Evolutionary conservation across 2,797 vertebrate genomes (phyloP), one percentile per base, ranked within the genome.

Genomic region (Huso huso): DNA sequence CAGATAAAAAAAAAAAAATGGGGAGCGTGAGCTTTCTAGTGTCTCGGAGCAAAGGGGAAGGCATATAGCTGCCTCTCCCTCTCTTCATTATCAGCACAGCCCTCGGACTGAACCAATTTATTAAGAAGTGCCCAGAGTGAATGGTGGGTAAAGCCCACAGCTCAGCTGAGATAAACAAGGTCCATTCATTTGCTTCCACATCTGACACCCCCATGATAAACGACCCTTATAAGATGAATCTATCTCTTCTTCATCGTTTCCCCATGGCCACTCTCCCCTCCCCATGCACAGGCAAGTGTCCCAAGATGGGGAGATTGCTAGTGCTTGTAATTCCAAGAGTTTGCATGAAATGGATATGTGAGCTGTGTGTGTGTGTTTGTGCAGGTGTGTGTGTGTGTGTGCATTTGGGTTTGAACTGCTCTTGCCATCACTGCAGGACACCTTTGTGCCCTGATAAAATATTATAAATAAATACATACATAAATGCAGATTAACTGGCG

Each of bases 81-180:
- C 73, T 88, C 91, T 93, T 92, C 91, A 93, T 94, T 95, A 94
- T 92, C 89, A 94, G 93, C 84, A 77, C 87, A 81, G 82, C 82
- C 78, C 79, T 76, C 86, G 71, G 89, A 92, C 92, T 94, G 86
- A 85, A 88, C 86, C 94, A 95, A 95, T 98, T 96, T 97, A 97
- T 97, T 97, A 95, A 85, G 78, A 85, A 86, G 87, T 83, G 85
- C 75, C 81, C 83, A 81, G 88, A 92, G 90, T 87, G 83, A 90
- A 86, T 83, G 87, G 89, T 89, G 88, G 91, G 89, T 89, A 89
- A 94, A 89, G 88, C 90, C 84, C 90, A 88, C 83, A 89, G 90
- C 91, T 90, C 88, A 92, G 89, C 90, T 90, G 92, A 92, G 95
- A 98, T 97, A 96, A 97, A 98, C 92, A 93, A 87, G 87, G 88